Conservation (phyloP, 2,888 invertebrate genomes). For the Itoplectis maculator region DNA sequence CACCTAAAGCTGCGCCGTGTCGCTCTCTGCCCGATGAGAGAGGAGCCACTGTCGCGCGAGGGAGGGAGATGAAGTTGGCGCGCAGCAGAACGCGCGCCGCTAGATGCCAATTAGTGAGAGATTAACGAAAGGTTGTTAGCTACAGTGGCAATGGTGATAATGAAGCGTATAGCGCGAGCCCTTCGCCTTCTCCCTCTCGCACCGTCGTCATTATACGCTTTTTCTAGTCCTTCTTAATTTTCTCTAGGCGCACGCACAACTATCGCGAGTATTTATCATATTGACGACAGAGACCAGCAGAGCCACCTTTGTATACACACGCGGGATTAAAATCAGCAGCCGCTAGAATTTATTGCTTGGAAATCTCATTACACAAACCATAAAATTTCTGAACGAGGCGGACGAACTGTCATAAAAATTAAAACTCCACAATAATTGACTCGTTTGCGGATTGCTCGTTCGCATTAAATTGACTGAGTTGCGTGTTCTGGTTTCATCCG, state of each 20-base stretch:
- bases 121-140: slow-evolving; percentile 72
- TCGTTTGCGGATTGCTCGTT: too few species aligned
- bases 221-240: too few species aligned
- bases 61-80: slow-evolving; percentile 29
- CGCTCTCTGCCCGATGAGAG: slow-evolving; percentile 2
- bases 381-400: neutral
- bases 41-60: neutral
- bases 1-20: slow-evolving; percentile 4
- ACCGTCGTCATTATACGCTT: neutral
- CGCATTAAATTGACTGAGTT: too few species aligned
- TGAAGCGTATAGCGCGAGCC: slow-evolving; percentile 59
- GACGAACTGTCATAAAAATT: too few species aligned
- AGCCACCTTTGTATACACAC: neutral
- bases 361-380: neutral
- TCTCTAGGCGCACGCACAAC: neutral
- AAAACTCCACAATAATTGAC: too few species aligned
- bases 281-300: neutral
- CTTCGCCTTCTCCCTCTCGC: slow-evolving; percentile 1
- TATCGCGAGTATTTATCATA: slow-evolving; percentile 8
- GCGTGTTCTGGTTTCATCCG: too few species aligned
- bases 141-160: slow-evolving; percentile 61
- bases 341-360: neutral
- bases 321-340: neutral
- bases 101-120: slow-evolving; percentile 70
- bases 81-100: slow-evolving; percentile 31